Evolutionary conservation across 1,140 invertebrate species (phyloP), one percentile per base, ranked within the genome.

Genomic region (Eufriesea mexicana): DNA sequence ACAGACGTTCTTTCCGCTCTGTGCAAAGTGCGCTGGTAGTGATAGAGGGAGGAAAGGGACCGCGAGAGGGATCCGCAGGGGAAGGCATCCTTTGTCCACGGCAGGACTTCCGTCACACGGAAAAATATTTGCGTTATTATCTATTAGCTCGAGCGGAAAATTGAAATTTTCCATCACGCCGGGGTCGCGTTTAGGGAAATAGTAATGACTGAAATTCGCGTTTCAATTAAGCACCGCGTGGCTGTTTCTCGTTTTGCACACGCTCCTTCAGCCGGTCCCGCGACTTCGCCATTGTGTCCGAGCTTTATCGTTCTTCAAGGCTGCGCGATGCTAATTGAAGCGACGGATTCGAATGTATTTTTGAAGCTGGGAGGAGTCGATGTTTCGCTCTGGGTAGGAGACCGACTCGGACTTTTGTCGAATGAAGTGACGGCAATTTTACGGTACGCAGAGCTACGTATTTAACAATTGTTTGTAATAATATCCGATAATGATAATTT

Each of bases 41-140:
- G 62, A 54, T 51, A 42, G 25, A 14, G 78, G 47, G 47, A 54
- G 23, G 45, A 23, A 66, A 18, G 35, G 62, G 72, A 71, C 55
- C 54, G 9, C n/a, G 42, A 14, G 61, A 67, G 64, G 62, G 54
- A 75, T n/a, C 66, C 49, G 62, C n/a, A 59, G 61, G 68, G 25
- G 75, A 78, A 78, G 76, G 76, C 86, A 87, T 88, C 86, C 86
- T 88, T 88, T 88, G 86, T 88, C 86, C 85, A 28, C 61, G 82
- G 51, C 57, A 84, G 83, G 72, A 88, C 73, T 79, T 87, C 73
- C 74, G 86, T 87, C 82, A 73, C 62, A 84, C 85, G 85, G 86
- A 87, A 87, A 88, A 88, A 88, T 88, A 87, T 88, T 87, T 87
- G 85, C 86, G 86, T 88, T 88, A 82, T 88, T 88, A 88, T 88